phyloP scores from a whole-genome alignment of 2,113 vertebrate genomes.

The Calidris pugnax region DNA sequence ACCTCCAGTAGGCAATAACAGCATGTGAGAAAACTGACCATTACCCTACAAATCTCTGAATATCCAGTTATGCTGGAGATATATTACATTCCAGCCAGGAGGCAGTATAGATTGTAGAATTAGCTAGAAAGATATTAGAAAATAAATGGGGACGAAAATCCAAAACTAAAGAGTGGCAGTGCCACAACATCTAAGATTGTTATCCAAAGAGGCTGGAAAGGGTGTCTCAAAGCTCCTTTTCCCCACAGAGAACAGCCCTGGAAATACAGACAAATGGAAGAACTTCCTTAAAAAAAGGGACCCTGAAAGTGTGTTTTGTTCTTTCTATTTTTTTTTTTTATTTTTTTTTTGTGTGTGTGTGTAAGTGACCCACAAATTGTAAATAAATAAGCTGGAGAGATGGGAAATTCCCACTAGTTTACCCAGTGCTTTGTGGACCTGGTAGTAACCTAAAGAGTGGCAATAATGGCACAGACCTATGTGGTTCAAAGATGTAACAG shows the following conservation, averaged over 20 bases:
- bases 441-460: background rate
- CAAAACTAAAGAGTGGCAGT: background rate
- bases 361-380: background rate
- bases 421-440: background rate
- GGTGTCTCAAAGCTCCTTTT: background rate
- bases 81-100: background rate
- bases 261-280: background rate
- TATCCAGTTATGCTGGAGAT: background rate
- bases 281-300: background rate
- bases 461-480: background rate
- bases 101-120: background rate
- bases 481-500: background rate
- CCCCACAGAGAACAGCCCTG: background rate
- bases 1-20: background rate
- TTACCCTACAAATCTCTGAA: background rate
- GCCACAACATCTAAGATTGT: background rate
- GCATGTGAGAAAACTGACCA: background rate
- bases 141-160: background rate
- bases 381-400: background rate
- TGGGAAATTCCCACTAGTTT: background rate
- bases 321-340: background rate
- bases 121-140: background rate
- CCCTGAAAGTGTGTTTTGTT: background rate
- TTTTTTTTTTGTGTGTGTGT: background rate
- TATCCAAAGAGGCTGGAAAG: background rate